phyloP scores from a whole-genome alignment of 2,888 invertebrate genomes.

The Bombyx huttoni region DNA sequence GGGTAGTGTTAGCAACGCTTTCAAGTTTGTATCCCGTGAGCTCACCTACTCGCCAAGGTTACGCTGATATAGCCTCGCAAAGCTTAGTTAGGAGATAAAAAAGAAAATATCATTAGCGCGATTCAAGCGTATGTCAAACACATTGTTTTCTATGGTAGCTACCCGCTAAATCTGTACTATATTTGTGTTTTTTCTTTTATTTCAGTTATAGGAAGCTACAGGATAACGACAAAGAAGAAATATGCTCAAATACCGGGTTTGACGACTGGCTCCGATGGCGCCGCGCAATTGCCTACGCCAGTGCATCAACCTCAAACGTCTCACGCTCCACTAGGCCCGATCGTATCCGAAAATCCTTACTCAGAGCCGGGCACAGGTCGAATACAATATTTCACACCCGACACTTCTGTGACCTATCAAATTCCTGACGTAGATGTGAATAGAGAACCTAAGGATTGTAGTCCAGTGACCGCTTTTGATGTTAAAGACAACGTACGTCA shows the following conservation, averaged over 20 bases:
- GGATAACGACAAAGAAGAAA: slow-evolving; percentile 78
- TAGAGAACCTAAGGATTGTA: neutral
- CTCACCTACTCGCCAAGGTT: too few relatives aligned
- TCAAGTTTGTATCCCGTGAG: too few relatives aligned
- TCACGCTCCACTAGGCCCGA: too few relatives aligned
- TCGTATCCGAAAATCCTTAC: too few relatives aligned
- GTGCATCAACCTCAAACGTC: neutral
- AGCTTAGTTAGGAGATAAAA: too few relatives aligned
- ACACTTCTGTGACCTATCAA: neutral
- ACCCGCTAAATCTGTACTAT: neutral
- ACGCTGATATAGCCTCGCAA: too few relatives aligned
- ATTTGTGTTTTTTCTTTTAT: slow-evolving; percentile 16
- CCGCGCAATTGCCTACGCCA: neutral
- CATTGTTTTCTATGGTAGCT: too few relatives aligned
- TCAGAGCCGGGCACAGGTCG: neutral
- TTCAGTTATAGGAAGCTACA: slow-evolving; percentile 72
- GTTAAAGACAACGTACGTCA: neutral
- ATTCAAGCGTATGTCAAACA: too few relatives aligned
- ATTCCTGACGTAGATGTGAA: neutral
- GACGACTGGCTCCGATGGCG: slow-evolving; percentile 42
- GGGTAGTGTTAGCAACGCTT: too few relatives aligned
- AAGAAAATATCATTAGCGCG: too few relatives aligned
- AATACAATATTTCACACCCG: neutral
- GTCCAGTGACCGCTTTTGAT: neutral
- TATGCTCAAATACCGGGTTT: slow-evolving; percentile 87